Conservation (phyloP, 2,888 invertebrate species). For the Eledone cirrhosa region DNA sequence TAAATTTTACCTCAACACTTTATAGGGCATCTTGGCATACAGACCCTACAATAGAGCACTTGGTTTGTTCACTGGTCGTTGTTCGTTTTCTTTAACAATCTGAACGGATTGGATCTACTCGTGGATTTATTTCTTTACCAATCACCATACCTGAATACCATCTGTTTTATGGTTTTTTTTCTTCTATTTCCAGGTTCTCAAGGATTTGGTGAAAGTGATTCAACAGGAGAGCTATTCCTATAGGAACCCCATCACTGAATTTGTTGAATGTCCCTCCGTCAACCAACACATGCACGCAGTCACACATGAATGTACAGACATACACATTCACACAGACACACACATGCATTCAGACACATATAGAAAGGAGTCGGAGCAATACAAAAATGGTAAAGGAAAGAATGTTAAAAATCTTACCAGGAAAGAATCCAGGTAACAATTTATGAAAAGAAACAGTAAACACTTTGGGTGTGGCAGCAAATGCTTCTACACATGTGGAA, state of each 20-base stretch:
- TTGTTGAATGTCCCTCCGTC: constrained; percentile 96
- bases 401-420: constrained; percentile 70
- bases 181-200: constrained; percentile 74
- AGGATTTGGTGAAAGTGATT: constrained; percentile 96
- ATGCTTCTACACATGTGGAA: constrained; percentile 84
- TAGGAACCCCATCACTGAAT: constrained; percentile 98
- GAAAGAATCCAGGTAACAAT: constrained; percentile 80
- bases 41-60: constrained; percentile 92
- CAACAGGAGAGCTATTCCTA: constrained; percentile 99
- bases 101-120: constrained; percentile 89
- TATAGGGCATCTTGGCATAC: constrained; percentile 72
- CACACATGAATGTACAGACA: no score
- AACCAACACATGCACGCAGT: no score
- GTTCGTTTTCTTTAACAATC: constrained; percentile 98
- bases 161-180: constrained; percentile 65
- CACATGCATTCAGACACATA: no score
- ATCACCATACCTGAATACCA: constrained; percentile 96
- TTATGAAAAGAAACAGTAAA: constrained; percentile 84
- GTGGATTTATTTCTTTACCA: constrained; percentile 98
- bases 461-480: constrained; percentile 76
- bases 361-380: no score
- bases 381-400: no score
- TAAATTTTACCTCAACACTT: constrained; percentile 79
- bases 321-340: no score
- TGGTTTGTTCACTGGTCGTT: constrained; percentile 99